Evolutionary conservation across 1,140 invertebrate species (phyloP), one percentile per base, ranked within the genome.

Genomic region (Battus philenor): DNA sequence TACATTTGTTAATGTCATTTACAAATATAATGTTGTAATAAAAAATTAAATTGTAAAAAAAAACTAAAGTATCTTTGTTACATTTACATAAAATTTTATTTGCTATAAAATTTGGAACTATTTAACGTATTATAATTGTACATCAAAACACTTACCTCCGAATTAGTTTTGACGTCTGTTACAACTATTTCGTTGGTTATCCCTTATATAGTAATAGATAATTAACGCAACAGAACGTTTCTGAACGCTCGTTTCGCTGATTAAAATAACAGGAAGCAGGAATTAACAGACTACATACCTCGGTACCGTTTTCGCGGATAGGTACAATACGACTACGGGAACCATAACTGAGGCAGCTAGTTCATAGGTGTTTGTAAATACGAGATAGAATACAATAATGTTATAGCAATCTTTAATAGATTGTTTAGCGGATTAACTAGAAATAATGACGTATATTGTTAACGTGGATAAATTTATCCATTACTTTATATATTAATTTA

Each of bases 191-290:
- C 17, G 9, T 8, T 38, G 9, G 10, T 6, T 0, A 8, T 5
- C 17, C 8, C 34, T 38, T 38, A 22, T 38, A 24, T 38, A 38
- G 16, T 12, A 10, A 38, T 17, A 17, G 17, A 13, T 22, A 38
- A 12, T 22, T 22, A 2, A 36, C 17, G 13, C 18, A 18, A n/a
- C n/a, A n/a, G n/a, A n/a, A n/a, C n/a, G n/a, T n/a, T 15, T 8
- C 18, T 20, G 4, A 2, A 20, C 15, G 9, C 13, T 17, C 9
- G 1, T 17, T 13, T 9, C 4, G 8, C n/a, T 4, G n/a, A 4
- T 4, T 8, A 27, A 4, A 27, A 27, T n/a, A 27, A 27, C 24
- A 27, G 24, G 24, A 27, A 27, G n/a, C 5, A 9, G 24, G 8
- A 4, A 27, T 27, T 27, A 27, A 27, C n/a, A 6, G n/a, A n/a